Base-by-base conservation (phyloP, 2,797 vertebrate species). In the Apodemus agrarius region DNA sequence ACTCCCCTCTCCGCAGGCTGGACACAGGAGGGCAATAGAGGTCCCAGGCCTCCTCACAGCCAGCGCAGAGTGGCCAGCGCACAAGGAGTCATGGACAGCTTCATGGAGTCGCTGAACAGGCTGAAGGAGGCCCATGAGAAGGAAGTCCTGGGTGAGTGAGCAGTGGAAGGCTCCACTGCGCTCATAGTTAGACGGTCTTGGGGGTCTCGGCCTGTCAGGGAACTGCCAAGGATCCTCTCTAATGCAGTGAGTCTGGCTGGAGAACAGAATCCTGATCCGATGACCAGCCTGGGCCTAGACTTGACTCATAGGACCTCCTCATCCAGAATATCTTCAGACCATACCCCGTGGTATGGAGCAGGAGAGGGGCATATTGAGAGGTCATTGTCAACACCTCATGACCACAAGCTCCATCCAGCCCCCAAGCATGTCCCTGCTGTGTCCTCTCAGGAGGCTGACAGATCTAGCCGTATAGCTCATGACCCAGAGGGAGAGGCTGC, bases 41-140 rank as follows among this genome's bases (percentile, higher is more conserved):
- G 40, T 86, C 21, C 0, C 40, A n/a, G 31, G 12, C 0, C 0
- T 11, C 46, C 43, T 81, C 24, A 7, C 6, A 65, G 57, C 1
- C 1, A 0, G 69, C 0, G 74, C 57, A 78, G 0, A 0, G 54
- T 31, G 26, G 7, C 76, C 83, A 14, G 67, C 43, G 75, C 65
- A 95, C 2, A 0, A n/a, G 49, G 59, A 98, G 97, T 98, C 79
- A 98, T 99, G 26, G 99, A 99, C 90, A 98, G 97, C 91, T 99
- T 99, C 97, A 97, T 97, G 37, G 99, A 99, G 85, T 98, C 99
- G 1, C 98, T 99, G 75, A 99, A 99, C 89, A 99, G 99, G 97
- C 98, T 99, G 90, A 99, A 98, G 96, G 99, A 99, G 61, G 98
- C 98, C 85, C 99, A 99, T 0, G 99, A 99, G 91, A 99, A 99